Conservation (phyloP, 1,140 invertebrate species). For the Drosophila ercepeae region DNA sequence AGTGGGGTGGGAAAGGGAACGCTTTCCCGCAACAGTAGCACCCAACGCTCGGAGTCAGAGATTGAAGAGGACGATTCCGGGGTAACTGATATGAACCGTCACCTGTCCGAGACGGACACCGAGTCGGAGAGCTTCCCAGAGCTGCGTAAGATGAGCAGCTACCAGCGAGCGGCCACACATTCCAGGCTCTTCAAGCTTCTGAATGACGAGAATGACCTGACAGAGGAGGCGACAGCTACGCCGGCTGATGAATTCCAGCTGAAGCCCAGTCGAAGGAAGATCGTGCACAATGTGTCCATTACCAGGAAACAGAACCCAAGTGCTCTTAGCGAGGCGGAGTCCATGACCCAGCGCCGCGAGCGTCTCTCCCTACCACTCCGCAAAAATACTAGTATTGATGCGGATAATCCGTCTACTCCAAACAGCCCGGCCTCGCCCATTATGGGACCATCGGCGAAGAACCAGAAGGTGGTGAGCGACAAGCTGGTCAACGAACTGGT, state of each 20-base stretch:
- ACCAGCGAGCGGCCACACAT: slow-evolving; percentile 89
- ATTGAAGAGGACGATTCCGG: slow-evolving; percentile 89
- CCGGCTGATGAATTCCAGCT: slow-evolving; percentile 72
- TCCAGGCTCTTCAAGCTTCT: slow-evolving; percentile 88
- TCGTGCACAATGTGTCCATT: slow-evolving; percentile 80
- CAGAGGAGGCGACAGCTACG: slow-evolving; percentile 57
- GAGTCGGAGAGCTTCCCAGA: slow-evolving; percentile 86
- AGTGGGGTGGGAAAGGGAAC: slow-evolving; percentile 71
- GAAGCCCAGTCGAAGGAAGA: slow-evolving; percentile 73
- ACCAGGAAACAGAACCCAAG: slow-evolving; percentile 74
- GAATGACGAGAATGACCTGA: slow-evolving; percentile 85
- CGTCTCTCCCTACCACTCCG: slow-evolving; percentile 83
- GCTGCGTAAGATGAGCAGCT: slow-evolving; percentile 86
- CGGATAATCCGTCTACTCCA: slow-evolving; percentile 84
- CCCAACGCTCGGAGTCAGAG: slow-evolving; percentile 85
- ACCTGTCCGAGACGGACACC: slow-evolving; percentile 88
- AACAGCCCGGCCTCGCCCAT: slow-evolving; percentile 85
- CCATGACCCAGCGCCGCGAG: slow-evolving; percentile 71
- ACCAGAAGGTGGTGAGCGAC: slow-evolving; percentile 83
- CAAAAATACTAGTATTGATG: slow-evolving; percentile 81
- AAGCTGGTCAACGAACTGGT: slow-evolving; percentile 86
- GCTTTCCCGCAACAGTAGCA: slow-evolving; percentile 75
- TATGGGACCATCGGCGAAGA: slow-evolving; percentile 58
- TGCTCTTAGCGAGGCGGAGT: slow-evolving; percentile 68
- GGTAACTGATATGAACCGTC: slow-evolving; percentile 88